These are phyloP conservation scores for Typhlichthys eigenmanni DNA, from an alignment of 2,797 vertebrate genomes.

Conservation along the genomic window DNA sequence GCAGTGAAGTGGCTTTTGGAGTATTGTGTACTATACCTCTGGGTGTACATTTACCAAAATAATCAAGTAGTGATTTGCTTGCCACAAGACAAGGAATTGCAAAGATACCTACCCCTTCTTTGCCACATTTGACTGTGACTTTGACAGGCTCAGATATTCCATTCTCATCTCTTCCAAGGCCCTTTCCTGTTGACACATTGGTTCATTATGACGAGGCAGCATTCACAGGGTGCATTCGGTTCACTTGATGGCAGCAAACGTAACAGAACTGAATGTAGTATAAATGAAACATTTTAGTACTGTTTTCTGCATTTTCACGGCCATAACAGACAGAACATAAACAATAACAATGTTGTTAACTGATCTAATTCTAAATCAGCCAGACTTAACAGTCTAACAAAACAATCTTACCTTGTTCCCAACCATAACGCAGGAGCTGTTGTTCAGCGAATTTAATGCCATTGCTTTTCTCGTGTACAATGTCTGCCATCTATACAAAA, in stretches of 20 bases:
- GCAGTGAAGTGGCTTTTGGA: no score
- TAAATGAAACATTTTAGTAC: no score
- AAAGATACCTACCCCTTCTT: constrained; percentile 81
- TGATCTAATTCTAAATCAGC: no score
- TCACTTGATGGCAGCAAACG: not conserved
- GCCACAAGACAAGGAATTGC: not conserved
- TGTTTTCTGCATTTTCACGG: no score
- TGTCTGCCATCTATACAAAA: constrained; percentile 62
- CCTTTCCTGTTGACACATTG: constrained; percentile 78
- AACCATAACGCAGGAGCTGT: constrained; percentile 77
- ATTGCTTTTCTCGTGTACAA: constrained; percentile 52
- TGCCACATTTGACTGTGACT: constrained; percentile 89
- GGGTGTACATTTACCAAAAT: not conserved
- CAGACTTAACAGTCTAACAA: not conserved
- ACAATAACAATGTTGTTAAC: no score
- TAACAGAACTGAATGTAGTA: not conserved
- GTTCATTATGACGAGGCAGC: not conserved
- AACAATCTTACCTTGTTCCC: constrained; percentile 69
- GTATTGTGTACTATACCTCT: no score
- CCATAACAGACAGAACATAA: no score
- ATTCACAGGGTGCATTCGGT: not conserved
- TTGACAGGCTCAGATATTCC: constrained; percentile 87
- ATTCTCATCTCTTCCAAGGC: constrained; percentile 83
- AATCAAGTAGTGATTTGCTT: not conserved
- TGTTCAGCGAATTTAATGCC: constrained; percentile 76